Base-by-base conservation (phyloP, 2,113 vertebrate species). In the Dolichotis patagonum region DNA sequence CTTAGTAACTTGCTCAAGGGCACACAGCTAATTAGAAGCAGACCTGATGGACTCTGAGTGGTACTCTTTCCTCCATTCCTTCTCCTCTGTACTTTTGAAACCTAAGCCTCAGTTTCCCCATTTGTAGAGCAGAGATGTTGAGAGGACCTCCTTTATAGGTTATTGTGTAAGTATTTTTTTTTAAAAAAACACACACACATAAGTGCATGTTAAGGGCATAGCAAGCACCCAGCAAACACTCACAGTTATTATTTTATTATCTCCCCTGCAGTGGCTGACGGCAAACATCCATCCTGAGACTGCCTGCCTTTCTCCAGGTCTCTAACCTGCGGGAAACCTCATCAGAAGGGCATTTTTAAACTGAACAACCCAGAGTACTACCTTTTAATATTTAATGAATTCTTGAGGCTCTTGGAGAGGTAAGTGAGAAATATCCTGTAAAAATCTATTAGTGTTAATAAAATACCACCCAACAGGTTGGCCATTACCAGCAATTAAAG, bases 351-450 rank as follows among this genome's bases (percentile, higher is more conserved):
- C 94, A 97, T 96, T 98, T 98, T 98, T 98, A 98, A 98, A 98
- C 98, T 96, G 97, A 97, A 98, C 96, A 97, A 98, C 89, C 97
- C 91, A 98, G 96, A 98, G 97, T 96, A 97, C 97, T 98, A 82
- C 98, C 96, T 98, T 98, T 98, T 97, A 98, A 98, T 98, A 98
- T 98, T 98, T 98, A 98, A 98, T 98, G 98, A 93, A 97, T 97
- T 98, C 98, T 86, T 95, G 95, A 98, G 97, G 98, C 98, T 98
- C 98, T 93, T 46, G 63, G 98, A 98, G 97, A 98, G 97, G 97
- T 97, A 98, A 92, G 98, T 98, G 98, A 99, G 98, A 98, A 98
- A 98, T 97, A 97, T 95, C 98, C 98, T 98, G 98, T 98, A 98
- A 98, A 98, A 98, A 98, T 98, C 98, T 98, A 98, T 98, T 97